Evolutionary conservation across 2,888 invertebrate species (phyloP).

Genomic region (Trissolcus japonicus): DNA sequence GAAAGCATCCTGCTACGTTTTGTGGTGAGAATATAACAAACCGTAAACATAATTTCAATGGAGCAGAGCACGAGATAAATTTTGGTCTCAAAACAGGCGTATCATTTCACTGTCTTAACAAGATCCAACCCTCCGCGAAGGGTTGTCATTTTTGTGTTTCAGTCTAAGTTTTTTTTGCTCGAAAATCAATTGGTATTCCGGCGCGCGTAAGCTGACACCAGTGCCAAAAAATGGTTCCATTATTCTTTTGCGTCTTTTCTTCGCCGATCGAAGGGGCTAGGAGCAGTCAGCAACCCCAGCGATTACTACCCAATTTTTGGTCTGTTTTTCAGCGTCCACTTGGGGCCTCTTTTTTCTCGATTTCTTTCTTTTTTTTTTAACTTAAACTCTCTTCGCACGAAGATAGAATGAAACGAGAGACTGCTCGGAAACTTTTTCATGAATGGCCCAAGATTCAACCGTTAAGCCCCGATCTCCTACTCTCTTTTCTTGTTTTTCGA

Average conservation of each 20-base stretch:
- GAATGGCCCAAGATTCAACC: conserved; percentile 29
- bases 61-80: conserved; percentile 2
- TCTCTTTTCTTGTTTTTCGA: background rate
- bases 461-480: conserved; percentile 8
- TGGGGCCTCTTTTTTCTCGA: conserved; percentile 13
- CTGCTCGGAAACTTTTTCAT: conserved; percentile 19
- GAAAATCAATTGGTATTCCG: conserved; percentile 40
- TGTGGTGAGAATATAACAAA: too few relatives aligned
- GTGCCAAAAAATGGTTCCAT: conserved; percentile 50
- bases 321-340: conserved; percentile 31
- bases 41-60: too few relatives aligned
- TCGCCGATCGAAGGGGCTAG: conserved; percentile 53
- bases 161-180: conserved; percentile 7
- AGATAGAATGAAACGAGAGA: conserved; percentile 9
- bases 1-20: background rate
- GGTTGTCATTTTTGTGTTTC: conserved; percentile 36
- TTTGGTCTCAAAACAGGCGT: conserved; percentile 16
- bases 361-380: conserved; percentile 8
- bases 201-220: conserved; percentile 55
- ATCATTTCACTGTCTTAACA: conserved; percentile 65
- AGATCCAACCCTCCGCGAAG: conserved; percentile 45
- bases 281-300: conserved; percentile 13
- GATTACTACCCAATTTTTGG: conserved; percentile 27
- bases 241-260: conserved; percentile 49
- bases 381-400: conserved; percentile 8